These are phyloP conservation scores for Masnerella sp. DNA, from an alignment of 2,888 invertebrate species.

Conservation along the genomic window DNA sequence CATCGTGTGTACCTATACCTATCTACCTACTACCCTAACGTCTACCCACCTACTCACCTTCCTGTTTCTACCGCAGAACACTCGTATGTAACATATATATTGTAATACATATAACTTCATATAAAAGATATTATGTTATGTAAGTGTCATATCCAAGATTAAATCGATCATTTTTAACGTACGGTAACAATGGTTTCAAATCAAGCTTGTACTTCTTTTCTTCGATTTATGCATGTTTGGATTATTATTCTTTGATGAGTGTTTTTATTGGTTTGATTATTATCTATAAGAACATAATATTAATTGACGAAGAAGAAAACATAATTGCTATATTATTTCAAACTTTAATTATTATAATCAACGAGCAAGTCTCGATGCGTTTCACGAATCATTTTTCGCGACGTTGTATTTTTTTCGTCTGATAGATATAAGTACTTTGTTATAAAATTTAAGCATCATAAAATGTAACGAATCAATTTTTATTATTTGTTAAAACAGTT, in stretches of 20 bases:
- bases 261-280: conserved; percentile 17
- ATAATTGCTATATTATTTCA: background rate
- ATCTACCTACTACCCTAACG: conserved; percentile 55
- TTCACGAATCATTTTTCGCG: conserved; percentile 20
- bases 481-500: conserved; percentile 55
- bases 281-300: background rate
- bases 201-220: conserved; percentile 15
- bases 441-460: conserved; percentile 50
- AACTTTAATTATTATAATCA: conserved; percentile 7
- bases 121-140: conserved; percentile 57
- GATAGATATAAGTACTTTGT: conserved; percentile 52
- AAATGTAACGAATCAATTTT: conserved; percentile 49
- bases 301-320: background rate
- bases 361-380: conserved; percentile 9
- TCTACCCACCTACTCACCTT: conserved; percentile 61
- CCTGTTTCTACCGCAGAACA: conserved; percentile 58
- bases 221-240: conserved; percentile 16
- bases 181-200: conserved; percentile 50
- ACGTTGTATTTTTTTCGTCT: conserved; percentile 39
- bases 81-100: conserved; percentile 62
- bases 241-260: conserved; percentile 1
- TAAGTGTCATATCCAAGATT: conserved; percentile 57
- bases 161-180: conserved; percentile 51
- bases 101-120: conserved; percentile 55
- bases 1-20: conserved; percentile 60